Base-by-base conservation (phyloP, 1,140 invertebrate genomes). In the Temnothorax longispinosus region DNA sequence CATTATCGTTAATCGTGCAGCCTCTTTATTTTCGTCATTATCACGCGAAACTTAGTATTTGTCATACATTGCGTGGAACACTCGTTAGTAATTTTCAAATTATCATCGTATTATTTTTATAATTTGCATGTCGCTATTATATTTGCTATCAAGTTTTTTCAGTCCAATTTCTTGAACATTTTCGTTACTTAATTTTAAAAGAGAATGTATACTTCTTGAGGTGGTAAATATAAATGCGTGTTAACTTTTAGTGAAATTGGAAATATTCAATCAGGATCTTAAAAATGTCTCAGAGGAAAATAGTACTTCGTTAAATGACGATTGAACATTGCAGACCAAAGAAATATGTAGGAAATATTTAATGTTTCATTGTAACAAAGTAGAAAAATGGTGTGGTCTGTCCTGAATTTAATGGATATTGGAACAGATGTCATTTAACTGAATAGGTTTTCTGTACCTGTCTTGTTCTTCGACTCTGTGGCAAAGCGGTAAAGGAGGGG, bases 381-480 rank as follows among this genome's bases (percentile, higher is more conserved):
- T 74, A 35, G 32, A 74, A 47, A 58, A 64, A 44, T 69, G 5
- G 8, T 56, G 0, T 7, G 7, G 6, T 64, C 5, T 35, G 10
- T 32, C 15, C 15, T 35, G 11, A 7, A 35, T 78, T 65, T 65
- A 65, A 78, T 35, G 27, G 18, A 13, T 50, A 58, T 82, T 8
- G 32, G 13, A 50, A 60, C n/a, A 47, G 47, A 56, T 69, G 64
- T 71, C 62, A 75, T 62, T 84, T 75, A 75, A 84, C 18, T 52
- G 81, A 50, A 62, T 62, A 47, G 58, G 27, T 38, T 52, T 76
- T 76, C 54, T 64, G 44, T 27, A 47, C n/a, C 32, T 44, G 38
- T 84, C 41, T 60, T 69, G 32, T 32, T 80, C 35, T 41, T 27
- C 13, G 7, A 13, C 21, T 41, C 56, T n/a, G 47, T 64, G 54